Conservation (phyloP, 2,797 vertebrate genomes). For the Pempheris klunzingeri region DNA sequence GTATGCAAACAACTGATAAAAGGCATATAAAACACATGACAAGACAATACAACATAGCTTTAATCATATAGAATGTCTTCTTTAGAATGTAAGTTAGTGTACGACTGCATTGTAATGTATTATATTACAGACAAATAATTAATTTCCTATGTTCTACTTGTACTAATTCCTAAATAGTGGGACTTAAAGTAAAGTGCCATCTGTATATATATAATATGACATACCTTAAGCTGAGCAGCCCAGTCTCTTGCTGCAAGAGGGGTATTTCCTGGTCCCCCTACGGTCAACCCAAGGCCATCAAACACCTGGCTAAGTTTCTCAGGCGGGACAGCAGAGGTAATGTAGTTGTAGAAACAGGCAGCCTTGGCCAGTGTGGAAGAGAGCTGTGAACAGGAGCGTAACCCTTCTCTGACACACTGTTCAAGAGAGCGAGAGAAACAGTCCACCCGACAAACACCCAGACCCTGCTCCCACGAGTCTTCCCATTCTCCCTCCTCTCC, state of each 20-base stretch:
- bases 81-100: too few species aligned
- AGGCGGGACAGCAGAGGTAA: constrained; percentile 84
- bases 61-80: background rate
- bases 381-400: constrained; percentile 80
- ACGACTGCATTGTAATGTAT: background rate
- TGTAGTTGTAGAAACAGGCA: constrained; percentile 85
- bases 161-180: background rate
- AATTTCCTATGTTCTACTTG: background rate
- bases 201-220: background rate
- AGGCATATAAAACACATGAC: background rate
- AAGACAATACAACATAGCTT: background rate
- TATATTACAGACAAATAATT: background rate
- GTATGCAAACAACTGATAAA: background rate
- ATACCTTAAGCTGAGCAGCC: constrained; percentile 86
- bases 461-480: constrained; percentile 81
- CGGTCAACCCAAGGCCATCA: constrained; percentile 63
- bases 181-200: background rate
- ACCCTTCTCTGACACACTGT: constrained; percentile 84
- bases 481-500: constrained; percentile 70
- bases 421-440: constrained; percentile 86
- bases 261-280: constrained; percentile 53
- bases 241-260: constrained; percentile 73
- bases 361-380: constrained; percentile 82
- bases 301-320: constrained; percentile 88
- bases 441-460: constrained; percentile 82